Base-by-base conservation (phyloP, 2,113 vertebrate species). In the Psettodes erumei region DNA sequence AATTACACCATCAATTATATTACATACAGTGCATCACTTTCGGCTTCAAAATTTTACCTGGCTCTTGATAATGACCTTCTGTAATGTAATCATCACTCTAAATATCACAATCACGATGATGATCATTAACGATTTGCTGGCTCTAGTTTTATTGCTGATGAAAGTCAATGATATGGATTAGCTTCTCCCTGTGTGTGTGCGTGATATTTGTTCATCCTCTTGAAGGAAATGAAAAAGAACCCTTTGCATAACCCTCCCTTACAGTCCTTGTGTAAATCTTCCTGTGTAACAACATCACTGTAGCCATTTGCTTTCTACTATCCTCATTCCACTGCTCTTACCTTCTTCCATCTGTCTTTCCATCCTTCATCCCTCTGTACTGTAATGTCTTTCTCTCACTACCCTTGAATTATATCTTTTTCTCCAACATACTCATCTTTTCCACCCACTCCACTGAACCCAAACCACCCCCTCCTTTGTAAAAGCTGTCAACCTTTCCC, bases 151-250 rank as follows among this genome's bases (percentile, higher is more conserved):
- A 61, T 68, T 72, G 74, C 70, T 76, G 83, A 89, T 84, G 66
- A 80, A 88, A 86, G 73, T 88, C 85, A 72, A 83, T 86, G 75
- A 68, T 81, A 88, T 87, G 45, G 83, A 90, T 89, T 77, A 27
- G 25, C 70, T 51, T 60, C 53, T 59, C 23, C 47, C 7, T 18
- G 12, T 62, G 32, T 43, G 60, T 66, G 51, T 63, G 42, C 25
- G 45, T 48, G 45, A 12, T 12, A 42, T 42, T 42, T 73, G 48
- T 68, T 6, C 4, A 40, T 64, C 13, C 28, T 21, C 40, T 64
- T 47, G 37, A 58, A 74, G 54, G 47, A 84, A 81, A 78, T 77
- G 37, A 81, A 25, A 35, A 76, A 75, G 48, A 63, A 50, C 33
- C 54, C 40, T 66, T 60, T 73, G 40, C 47, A 67, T 25, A 83